Evolutionary conservation across 2,797 vertebrate species (phyloP).

Genomic region (Bucorvus abyssinicus): DNA sequence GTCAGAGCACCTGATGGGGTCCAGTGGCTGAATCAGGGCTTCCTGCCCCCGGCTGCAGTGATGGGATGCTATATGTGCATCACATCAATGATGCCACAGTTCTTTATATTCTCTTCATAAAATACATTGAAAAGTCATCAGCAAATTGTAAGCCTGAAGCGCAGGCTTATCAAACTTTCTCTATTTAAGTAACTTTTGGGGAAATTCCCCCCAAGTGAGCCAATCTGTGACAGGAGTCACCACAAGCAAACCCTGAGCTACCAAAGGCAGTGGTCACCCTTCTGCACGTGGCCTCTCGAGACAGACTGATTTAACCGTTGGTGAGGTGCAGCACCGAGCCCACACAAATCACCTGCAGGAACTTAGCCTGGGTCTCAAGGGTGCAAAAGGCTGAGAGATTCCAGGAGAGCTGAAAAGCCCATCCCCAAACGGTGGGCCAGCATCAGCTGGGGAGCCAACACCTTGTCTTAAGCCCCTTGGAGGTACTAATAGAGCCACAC

Average conservation of each 20-base stretch:
- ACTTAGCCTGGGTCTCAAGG: background rate
- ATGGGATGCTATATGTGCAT: background rate
- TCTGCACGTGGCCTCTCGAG: background rate
- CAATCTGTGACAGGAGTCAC: background rate
- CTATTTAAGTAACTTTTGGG: background rate
- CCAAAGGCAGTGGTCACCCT: background rate
- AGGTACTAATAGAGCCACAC: fast-evolving
- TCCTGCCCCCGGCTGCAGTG: no score
- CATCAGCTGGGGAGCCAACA: background rate
- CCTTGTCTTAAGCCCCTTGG: background rate
- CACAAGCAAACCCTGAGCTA: background rate
- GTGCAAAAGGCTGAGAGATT: background rate
- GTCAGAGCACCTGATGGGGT: background rate
- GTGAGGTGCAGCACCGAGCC: background rate
- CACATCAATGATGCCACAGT: background rate
- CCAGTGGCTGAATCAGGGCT: background rate
- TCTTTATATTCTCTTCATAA: background rate
- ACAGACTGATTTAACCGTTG: background rate
- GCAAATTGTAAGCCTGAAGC: background rate
- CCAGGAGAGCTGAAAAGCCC: background rate
- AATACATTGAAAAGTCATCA: background rate
- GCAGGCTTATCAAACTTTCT: background rate
- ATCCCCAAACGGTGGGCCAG: background rate
- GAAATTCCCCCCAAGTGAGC: background rate
- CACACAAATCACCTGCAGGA: background rate